These are phyloP conservation scores for Corydoras maculifer DNA, from an alignment of 2,113 vertebrate species.

Conservation along the genomic window DNA sequence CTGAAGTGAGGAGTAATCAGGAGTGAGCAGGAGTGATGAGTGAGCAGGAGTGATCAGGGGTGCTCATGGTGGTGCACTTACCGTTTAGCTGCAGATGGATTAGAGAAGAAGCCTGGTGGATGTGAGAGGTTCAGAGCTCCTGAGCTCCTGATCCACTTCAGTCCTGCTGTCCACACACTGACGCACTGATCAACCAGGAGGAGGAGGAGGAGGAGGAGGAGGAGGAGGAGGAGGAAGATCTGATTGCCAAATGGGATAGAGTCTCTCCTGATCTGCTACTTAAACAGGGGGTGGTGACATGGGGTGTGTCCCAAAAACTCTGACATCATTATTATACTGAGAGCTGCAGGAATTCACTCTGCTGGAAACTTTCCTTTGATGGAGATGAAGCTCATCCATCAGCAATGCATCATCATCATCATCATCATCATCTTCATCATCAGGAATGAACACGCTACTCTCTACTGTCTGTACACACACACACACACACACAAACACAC, in stretches of 20 bases:
- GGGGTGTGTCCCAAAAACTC: slow-evolving; percentile 52
- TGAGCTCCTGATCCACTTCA: background rate
- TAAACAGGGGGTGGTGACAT: slow-evolving; percentile 87
- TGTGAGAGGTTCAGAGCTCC: slow-evolving; percentile 1
- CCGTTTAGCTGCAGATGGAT: too few relatives aligned
- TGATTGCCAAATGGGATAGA: slow-evolving; percentile 78
- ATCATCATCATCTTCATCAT: background rate
- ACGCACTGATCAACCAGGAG: slow-evolving; percentile 16
- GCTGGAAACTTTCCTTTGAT: slow-evolving; percentile 81
- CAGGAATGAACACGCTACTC: slow-evolving; percentile 28
- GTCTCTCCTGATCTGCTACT: slow-evolving; percentile 77
- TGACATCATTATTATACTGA: slow-evolving; percentile 71
- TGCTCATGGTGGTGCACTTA: too few relatives aligned
- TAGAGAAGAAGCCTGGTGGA: too few relatives aligned
- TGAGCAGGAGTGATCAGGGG: too few relatives aligned
- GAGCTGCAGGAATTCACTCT: slow-evolving; percentile 62
- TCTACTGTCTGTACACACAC: slow-evolving; percentile 24
- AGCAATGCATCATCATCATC: background rate
- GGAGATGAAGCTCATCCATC: slow-evolving; percentile 75
- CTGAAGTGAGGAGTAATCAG: too few relatives aligned
- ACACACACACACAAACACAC: background rate
- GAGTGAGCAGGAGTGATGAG: too few relatives aligned
- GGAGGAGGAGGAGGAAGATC: slow-evolving; percentile 50
- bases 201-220: slow-evolving; percentile 31
- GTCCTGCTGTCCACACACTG: slow-evolving; percentile 15